Conservation (phyloP, 2,888 invertebrate species). For the Heteromyza rotundicornis region DNA sequence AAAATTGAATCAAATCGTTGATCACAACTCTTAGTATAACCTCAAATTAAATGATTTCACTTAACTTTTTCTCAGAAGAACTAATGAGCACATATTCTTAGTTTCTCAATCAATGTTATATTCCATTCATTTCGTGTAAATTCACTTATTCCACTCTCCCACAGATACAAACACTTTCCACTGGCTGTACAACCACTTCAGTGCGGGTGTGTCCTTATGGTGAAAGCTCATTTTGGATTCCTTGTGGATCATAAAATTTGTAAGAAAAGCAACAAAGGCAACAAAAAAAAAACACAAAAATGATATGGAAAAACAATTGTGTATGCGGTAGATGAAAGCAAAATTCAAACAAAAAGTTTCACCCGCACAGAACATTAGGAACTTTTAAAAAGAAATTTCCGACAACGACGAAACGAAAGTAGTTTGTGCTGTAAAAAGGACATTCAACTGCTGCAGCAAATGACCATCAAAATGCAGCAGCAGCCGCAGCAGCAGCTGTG, state of each 20-base stretch:
- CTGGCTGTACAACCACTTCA: background rate
- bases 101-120: too few relatives aligned
- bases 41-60: too few relatives aligned
- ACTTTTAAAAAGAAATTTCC: constrained; percentile 24
- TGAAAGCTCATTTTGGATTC: constrained; percentile 18
- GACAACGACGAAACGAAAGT: constrained; percentile 15
- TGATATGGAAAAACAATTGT: background rate
- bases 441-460: constrained; percentile 25
- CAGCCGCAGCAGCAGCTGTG: constrained; percentile 30
- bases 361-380: constrained; percentile 22
- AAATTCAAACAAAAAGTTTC: background rate
- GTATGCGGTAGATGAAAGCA: too few relatives aligned
- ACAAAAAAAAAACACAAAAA: constrained; percentile 11
- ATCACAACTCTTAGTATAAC: too few relatives aligned
- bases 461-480: constrained; percentile 11
- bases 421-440: constrained; percentile 28
- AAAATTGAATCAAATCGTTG: too few relatives aligned
- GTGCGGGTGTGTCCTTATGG: background rate
- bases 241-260: constrained; percentile 23
- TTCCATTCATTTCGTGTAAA: too few relatives aligned
- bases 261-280: constrained; percentile 9
- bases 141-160: constrained; percentile 3
- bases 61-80: too few relatives aligned
- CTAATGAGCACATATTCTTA: too few relatives aligned
- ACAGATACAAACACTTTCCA: background rate